Evolutionary conservation across 1,140 invertebrate genomes (phyloP).

Genomic region (Nylanderia fulva): DNA sequence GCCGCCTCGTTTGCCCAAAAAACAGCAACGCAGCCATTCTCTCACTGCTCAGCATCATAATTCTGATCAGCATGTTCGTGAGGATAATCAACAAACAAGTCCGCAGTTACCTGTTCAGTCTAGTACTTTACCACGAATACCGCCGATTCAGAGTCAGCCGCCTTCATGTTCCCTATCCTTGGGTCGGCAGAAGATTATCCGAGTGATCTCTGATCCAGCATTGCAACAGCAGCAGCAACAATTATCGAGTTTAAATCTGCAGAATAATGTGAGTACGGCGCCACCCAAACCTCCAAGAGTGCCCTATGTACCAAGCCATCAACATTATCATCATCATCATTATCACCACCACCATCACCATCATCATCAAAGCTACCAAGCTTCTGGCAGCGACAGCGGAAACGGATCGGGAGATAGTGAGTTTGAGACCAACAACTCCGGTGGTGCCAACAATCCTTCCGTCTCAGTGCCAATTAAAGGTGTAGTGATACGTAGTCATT

Average conservation of each 20-base stretch:
- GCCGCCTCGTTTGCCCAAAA: conserved; percentile 79
- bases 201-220: conserved; percentile 82
- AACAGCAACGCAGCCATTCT: conserved; percentile 83
- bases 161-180: conserved; percentile 82
- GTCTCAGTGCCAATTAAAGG: conserved; percentile 81
- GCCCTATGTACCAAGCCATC: conserved; percentile 83
- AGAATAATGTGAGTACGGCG: conserved; percentile 81
- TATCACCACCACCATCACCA: conserved; percentile 78
- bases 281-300: conserved; percentile 91
- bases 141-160: conserved; percentile 80
- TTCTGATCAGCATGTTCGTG: conserved; percentile 67
- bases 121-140: conserved; percentile 81
- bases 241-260: conserved; percentile 71
- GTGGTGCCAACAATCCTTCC: conserved; percentile 76
- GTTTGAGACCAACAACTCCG: conserved; percentile 83
- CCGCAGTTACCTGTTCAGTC: conserved; percentile 73
- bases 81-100: conserved; percentile 65
- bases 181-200: conserved; percentile 82
- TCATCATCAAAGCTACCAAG: conserved; percentile 88
- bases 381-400: conserved; percentile 94
- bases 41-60: conserved; percentile 79
- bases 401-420: conserved; percentile 93
- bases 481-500: conserved; percentile 83
- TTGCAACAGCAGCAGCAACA: conserved; percentile 79
- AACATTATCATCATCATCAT: conserved; percentile 73